Percentiles rank a stretch among this genome's conserved stretches.
phyloP scores from a whole-genome alignment of 2,797 vertebrate genomes.

The Typhlichthys subterraneus region DNA sequence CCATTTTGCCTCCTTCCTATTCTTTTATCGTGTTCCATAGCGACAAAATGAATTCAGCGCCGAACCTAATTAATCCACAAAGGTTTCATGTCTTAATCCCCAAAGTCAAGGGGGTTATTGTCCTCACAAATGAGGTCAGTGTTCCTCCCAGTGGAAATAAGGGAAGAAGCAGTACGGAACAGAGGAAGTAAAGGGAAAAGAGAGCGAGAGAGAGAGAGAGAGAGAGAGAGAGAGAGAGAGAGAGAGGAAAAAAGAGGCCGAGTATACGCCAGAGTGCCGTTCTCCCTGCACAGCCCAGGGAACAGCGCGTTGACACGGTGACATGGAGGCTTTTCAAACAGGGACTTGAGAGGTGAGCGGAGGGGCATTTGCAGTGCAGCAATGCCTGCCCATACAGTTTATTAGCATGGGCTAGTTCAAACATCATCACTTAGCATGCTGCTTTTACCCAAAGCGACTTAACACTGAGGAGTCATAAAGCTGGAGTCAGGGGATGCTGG shows the following conservation, averaged over 20 bases:
- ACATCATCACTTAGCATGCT: too few species aligned
- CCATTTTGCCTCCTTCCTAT: slow-evolving; percentile 54
- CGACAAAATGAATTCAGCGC: slow-evolving; percentile 83
- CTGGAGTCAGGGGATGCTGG: too few species aligned
- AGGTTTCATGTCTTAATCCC: slow-evolving; percentile 89
- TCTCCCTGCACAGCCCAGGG: too few species aligned
- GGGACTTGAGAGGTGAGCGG: too few species aligned
- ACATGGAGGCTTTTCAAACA: too few species aligned
- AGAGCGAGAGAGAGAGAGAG: slow-evolving; percentile 34
- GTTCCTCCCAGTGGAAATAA: slow-evolving; percentile 84
- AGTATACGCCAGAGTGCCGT: not conserved
- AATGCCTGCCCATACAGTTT: too few species aligned
- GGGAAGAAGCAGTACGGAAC: slow-evolving; percentile 74
- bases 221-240: not conserved
- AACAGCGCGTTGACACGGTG: too few species aligned
- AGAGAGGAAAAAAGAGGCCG: not conserved
- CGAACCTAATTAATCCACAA: slow-evolving; percentile 87
- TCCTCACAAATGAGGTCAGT: slow-evolving; percentile 88
- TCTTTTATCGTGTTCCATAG: slow-evolving; percentile 72
- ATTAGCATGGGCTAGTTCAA: too few species aligned
- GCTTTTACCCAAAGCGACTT: too few species aligned
- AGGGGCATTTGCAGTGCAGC: too few species aligned
- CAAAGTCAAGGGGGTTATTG: slow-evolving; percentile 88
- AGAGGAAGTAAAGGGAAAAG: slow-evolving; percentile 53
- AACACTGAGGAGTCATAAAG: too few species aligned